Evolutionary conservation across 2,888 invertebrate species (phyloP).

Genomic region (Cyclophora albipunctata): DNA sequence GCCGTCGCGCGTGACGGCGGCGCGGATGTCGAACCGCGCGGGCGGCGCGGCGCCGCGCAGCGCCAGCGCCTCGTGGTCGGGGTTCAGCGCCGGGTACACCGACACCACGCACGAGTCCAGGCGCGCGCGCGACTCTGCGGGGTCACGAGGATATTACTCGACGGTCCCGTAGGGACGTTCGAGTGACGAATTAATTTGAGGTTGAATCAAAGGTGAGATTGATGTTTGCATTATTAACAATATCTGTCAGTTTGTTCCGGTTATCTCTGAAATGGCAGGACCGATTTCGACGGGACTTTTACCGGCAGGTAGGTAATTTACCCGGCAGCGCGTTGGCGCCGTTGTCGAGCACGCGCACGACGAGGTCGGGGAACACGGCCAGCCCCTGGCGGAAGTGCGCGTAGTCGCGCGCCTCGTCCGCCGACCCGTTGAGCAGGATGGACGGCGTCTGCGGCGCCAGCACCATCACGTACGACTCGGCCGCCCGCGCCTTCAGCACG

Average conservation of each 20-base stretch:
- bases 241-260: no score
- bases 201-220: no score
- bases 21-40: slow-evolving; percentile 81
- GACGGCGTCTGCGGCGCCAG: slow-evolving; percentile 89
- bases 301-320: slow-evolving; percentile 8
- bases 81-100: slow-evolving; percentile 95
- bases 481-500: slow-evolving; percentile 82
- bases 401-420: slow-evolving; percentile 88
- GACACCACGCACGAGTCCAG: slow-evolving; percentile 95
- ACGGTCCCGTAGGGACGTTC: background rate
- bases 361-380: slow-evolving; percentile 89
- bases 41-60: slow-evolving; percentile 84
- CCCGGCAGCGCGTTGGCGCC: slow-evolving; percentile 27
- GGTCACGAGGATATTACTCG: background rate
- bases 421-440: slow-evolving; percentile 87
- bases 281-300: no score
- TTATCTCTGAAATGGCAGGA: no score
- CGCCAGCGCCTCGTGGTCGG: slow-evolving; percentile 93
- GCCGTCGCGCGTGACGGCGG: slow-evolving; percentile 93
- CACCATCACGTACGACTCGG: slow-evolving; percentile 91
- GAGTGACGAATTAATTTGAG: no score
- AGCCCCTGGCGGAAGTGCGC: slow-evolving; percentile 91
- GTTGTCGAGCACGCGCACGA: slow-evolving; percentile 77
- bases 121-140: slow-evolving; percentile 69
- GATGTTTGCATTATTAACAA: no score